Base-by-base conservation (phyloP, 2,113 vertebrate species). In the Zapornia atra region DNA sequence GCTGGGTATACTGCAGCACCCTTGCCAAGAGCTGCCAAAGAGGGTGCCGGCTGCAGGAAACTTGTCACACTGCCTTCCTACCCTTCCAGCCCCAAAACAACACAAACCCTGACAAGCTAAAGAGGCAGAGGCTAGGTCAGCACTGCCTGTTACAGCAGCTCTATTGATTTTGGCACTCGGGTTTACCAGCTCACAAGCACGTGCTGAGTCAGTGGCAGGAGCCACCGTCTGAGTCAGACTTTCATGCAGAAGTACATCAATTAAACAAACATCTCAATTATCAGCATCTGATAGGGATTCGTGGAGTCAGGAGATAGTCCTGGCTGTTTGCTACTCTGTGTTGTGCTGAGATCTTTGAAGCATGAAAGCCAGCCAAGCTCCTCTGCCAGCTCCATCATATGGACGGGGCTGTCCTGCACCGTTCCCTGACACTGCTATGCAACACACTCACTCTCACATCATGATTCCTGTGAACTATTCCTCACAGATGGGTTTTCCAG, bases 401-500 rank as follows among this genome's bases (percentile, higher is more conserved):
- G 63, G 38, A 24, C 0, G 5, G 5, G 40, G 22, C 5, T 51
- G 20, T 24, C 75, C 44, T 8, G 12, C 60, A 56, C 46, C 3
- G 0, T 11, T 54, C 46, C 33, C 31, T 50, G 34, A 21, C 2
- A 28, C 34, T 21, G 31, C 63, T 33, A 33, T 0, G 1, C 21
- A 46, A 69, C 3, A 8, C 13, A 0, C 22, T 26, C 12, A 10
- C 36, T 59, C 59, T 53, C 1, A 1, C 5, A 15, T 16, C 11
- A 22, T 5, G 2, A 24, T 50, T 69, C 25, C 83, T 16, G 56
- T 34, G 65, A 64, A 59, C 15, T 25, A 34, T 33, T n/a, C 38
- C 38, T 60, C 25, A 26, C 11, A 26, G 40, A 20, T 50, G 60
- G 17, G 15, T 76, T 72, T 81, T 54, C 59, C 81, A 89, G 51